phyloP scores from a whole-genome alignment of 2,797 vertebrate genomes.

The Dendrocincla fuliginosa region DNA sequence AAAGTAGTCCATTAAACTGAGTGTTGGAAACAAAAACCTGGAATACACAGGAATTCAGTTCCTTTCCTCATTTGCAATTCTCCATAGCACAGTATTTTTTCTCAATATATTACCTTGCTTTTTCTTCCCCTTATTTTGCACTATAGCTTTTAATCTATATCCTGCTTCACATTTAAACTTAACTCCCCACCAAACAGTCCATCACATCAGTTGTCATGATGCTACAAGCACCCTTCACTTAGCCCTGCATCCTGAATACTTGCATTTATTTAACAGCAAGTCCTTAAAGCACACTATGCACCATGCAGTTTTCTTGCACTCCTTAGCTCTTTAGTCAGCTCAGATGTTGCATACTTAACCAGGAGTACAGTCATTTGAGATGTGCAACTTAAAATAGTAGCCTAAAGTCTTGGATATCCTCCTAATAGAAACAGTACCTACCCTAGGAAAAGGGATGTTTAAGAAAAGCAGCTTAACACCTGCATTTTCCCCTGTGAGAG shows the following conservation, averaged over 20 bases:
- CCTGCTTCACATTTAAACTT: neutral
- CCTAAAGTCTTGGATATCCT: neutral
- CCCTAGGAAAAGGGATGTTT: neutral
- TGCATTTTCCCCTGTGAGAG: neutral
- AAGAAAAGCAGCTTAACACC: neutral
- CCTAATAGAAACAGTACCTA: rapidly evolving
- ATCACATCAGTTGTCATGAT: neutral
- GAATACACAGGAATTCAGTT: neutral
- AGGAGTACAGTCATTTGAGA: neutral
- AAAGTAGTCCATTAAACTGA: neutral
- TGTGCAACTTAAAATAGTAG: neutral
- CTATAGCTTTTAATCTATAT: neutral
- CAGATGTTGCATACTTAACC: neutral
- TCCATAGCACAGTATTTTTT: neutral
- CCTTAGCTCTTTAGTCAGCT: neutral
- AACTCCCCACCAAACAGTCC: neutral
- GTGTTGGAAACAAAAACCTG: neutral
- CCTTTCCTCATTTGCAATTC: neutral
- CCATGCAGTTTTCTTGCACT: neutral
- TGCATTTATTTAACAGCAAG: neutral
- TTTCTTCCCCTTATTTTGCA: neutral
- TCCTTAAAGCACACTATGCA: neutral
- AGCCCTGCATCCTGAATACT: neutral
- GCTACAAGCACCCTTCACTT: neutral
- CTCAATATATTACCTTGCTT: neutral